Conservation (phyloP, 2,888 invertebrate species). For the Polyommatus iphigenia region DNA sequence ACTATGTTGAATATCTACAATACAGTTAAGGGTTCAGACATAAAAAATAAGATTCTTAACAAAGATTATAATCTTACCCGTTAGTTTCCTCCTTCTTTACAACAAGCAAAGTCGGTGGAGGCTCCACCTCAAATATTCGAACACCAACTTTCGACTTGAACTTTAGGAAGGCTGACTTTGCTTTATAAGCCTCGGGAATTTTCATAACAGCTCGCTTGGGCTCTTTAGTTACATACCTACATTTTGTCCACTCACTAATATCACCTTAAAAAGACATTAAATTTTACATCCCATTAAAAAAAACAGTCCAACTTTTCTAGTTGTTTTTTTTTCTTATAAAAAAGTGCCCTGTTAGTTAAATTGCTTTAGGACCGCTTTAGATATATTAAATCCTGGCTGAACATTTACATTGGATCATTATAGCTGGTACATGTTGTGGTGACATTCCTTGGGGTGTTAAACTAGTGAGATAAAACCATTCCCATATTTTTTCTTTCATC, state of each 20-base stretch:
- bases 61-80: conserved; percentile 46
- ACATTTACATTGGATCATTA: no score
- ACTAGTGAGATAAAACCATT: no score
- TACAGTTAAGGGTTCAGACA: no score
- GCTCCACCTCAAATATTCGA: conserved; percentile 76
- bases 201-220: conserved; percentile 87
- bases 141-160: conserved; percentile 81
- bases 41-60: no score
- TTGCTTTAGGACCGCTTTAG: no score
- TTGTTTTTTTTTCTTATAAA: no score
- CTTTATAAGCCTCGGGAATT: conserved; percentile 83
- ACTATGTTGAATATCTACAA: no score
- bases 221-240: conserved; percentile 84
- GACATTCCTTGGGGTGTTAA: background rate
- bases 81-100: conserved; percentile 77
- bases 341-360: no score
- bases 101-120: conserved; percentile 52
- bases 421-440: no score
- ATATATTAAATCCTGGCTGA: no score
- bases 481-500: no score
- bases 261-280: conserved; percentile 61
- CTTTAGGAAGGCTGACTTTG: conserved; percentile 78
- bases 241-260: conserved; percentile 94
- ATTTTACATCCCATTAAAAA: background rate
- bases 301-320: background rate